phyloP scores from a whole-genome alignment of 1,140 invertebrate species.

The Drosophila pectinifera region DNA sequence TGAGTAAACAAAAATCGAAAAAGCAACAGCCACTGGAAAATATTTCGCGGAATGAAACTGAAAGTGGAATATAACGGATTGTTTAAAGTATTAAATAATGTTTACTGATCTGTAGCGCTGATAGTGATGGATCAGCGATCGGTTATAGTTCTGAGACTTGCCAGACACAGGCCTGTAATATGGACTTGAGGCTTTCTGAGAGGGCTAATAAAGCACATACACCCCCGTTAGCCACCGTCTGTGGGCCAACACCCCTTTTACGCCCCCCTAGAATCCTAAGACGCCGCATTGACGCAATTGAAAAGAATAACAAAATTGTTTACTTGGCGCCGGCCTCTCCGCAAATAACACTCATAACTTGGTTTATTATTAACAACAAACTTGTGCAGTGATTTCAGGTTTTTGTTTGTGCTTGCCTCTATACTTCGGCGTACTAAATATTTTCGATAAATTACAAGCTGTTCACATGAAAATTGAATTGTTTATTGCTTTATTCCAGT shows the following conservation, averaged over 20 bases:
- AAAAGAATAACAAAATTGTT: conserved; percentile 64
- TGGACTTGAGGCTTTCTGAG: conserved; percentile 8
- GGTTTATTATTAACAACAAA: conserved; percentile 37
- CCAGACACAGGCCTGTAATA: conserved; percentile 16
- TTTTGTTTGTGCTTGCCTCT: conserved; percentile 3
- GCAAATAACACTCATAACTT: conserved; percentile 44
- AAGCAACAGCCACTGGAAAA: conserved; percentile 9
- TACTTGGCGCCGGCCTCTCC: conserved; percentile 18
- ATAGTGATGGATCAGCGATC: conserved; percentile 36
- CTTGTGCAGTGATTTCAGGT: conserved; percentile 9
- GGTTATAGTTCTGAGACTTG: neutral
- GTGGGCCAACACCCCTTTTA: conserved; percentile 19
- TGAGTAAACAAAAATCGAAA: conserved; percentile 27
- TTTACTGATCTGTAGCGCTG: conserved; percentile 28
- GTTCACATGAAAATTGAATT: neutral
- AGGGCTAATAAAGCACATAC: conserved; percentile 32
- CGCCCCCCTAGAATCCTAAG: conserved; percentile 5
- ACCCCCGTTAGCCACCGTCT: conserved; percentile 39
- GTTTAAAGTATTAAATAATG: conserved; percentile 26
- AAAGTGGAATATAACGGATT: conserved; percentile 44
- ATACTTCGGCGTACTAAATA: conserved; percentile 5
- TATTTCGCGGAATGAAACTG: conserved; percentile 52
- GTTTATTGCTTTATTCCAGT: neutral
- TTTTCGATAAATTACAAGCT: neutral
- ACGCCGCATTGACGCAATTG: conserved; percentile 68